These are phyloP conservation scores for Dendrocopos noguchii DNA, from an alignment of 2,113 vertebrate species.

Conservation along the genomic window DNA sequence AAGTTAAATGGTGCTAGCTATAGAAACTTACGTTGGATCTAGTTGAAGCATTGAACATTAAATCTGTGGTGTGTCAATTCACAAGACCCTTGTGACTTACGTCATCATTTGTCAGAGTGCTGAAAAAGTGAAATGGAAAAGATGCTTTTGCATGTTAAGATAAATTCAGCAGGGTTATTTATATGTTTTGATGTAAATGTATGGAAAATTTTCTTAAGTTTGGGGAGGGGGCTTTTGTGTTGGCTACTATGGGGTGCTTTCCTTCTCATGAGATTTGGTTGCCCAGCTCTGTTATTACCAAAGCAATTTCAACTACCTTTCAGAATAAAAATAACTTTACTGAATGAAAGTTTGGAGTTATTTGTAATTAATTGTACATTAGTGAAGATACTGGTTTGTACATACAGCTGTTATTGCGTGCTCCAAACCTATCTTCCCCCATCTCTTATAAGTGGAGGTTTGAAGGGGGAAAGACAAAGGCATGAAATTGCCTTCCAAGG, in stretches of 20 bases:
- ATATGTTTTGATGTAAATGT: neutral
- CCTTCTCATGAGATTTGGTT: neutral
- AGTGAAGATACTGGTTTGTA: neutral
- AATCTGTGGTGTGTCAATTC: neutral
- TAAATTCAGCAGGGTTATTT: neutral
- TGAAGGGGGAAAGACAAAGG: no score
- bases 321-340: neutral
- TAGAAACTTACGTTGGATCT: neutral
- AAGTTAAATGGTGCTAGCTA: neutral
- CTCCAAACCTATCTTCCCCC: no score
- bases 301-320: neutral
- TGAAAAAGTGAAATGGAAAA: neutral
- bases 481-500: no score
- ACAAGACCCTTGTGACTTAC: neutral
- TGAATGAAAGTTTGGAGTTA: neutral
- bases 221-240: neutral
- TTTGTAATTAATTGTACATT: neutral
- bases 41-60: rapidly evolving
- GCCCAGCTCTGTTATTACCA: neutral
- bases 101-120: neutral
- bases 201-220: neutral
- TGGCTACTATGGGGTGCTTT: neutral
- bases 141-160: neutral
- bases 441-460: no score
- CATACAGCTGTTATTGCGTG: no score